Evolutionary conservation across 2,113 vertebrate genomes (phyloP), one percentile per base, ranked within the genome.

Genomic region (Aspidoscelis tigris): DNA sequence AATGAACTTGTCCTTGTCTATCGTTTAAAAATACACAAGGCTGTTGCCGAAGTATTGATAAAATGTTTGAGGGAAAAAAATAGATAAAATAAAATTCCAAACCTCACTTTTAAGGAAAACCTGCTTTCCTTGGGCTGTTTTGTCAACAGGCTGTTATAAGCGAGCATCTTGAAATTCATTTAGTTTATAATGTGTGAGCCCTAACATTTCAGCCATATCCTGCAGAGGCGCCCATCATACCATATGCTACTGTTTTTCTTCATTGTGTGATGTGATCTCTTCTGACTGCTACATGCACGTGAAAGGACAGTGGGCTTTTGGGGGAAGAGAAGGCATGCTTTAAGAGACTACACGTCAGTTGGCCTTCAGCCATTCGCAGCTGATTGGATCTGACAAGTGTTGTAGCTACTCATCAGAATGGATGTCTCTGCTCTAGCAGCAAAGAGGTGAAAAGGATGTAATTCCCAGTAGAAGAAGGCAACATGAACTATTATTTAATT

Each of bases 381-480:
- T 98, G 97, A 98, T 98, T 95, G 92, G 92, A 96, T 96, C 93
- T 97, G 98, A 98, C 97, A 98, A 97, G 97, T 97, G 97, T 97
- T 98, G 96, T 96, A 97, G 96, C 96, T 96, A 93, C 96, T 96
- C 95, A 94, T 96, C 93, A 88, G 97, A 97, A 96, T 97, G 96
- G 97, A 97, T 96, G 96, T 95, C 95, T 97, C 93, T 95, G 96
- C 95, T 94, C 94, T 93, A 93, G 94, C 89, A 90, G 87, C 94
- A 92, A 80, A 95, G 94, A 94, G 95, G 96, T 95, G 96, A 95
- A 96, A 95, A 96, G 93, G 93, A 96, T 94, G 95, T 87, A 96
- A 97, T 96, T 96, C 95, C 95, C 96, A 94, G 89, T 95, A 93
- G 96, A 96, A 95, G 94, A 95, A 95, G 94, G 94, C 93, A 96